Percentiles rank a stretch among this genome's conserved stretches.
phyloP scores from a whole-genome alignment of 2,113 vertebrate genomes.

The Limanda limanda region DNA sequence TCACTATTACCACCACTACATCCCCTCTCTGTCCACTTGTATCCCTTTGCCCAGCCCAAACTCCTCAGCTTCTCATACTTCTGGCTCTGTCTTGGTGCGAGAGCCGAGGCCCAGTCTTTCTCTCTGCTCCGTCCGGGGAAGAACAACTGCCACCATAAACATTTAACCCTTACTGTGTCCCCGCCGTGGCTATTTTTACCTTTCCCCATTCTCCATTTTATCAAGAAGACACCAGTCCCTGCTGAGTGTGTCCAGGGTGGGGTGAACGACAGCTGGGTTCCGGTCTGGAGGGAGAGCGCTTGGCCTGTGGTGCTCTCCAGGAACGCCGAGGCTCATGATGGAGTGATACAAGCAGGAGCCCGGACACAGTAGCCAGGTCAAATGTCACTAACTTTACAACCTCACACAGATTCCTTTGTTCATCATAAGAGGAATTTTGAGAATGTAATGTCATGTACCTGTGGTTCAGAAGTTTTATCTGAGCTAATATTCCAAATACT shows the following conservation, averaged over 20 bases:
- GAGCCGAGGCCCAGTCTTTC: slow-evolving; percentile 23
- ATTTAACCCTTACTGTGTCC: slow-evolving; percentile 45
- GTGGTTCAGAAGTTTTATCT: neutral
- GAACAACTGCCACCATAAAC: slow-evolving; percentile 68
- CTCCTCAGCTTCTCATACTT: neutral
- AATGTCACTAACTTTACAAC: neutral
- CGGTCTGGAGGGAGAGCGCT: slow-evolving; percentile 13
- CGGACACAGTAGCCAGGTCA: slow-evolving; percentile 19
- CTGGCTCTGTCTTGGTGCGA: slow-evolving; percentile 3
- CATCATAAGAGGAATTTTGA: neutral
- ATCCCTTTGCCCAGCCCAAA: slow-evolving; percentile 5
- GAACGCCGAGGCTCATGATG: slow-evolving; percentile 25
- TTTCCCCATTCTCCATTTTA: slow-evolving; percentile 19
- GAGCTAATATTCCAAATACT: too few relatives aligned
- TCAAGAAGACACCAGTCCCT: slow-evolving; percentile 18
- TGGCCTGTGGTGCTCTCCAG: slow-evolving; percentile 35
- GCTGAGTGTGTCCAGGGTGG: slow-evolving; percentile 40
- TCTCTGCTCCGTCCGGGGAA: slow-evolving; percentile 28
- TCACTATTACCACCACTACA: slow-evolving; percentile 3
- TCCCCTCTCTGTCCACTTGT: neutral
- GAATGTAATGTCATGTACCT: slow-evolving; percentile 7
- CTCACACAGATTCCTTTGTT: neutral
- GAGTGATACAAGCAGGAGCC: slow-evolving; percentile 8
- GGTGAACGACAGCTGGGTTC: slow-evolving; percentile 63
- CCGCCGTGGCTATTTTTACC: slow-evolving; percentile 70